Evolutionary conservation across 2,113 vertebrate species (phyloP), one percentile per base, ranked within the genome.

Genomic region (Peromyscus leucopus): DNA sequence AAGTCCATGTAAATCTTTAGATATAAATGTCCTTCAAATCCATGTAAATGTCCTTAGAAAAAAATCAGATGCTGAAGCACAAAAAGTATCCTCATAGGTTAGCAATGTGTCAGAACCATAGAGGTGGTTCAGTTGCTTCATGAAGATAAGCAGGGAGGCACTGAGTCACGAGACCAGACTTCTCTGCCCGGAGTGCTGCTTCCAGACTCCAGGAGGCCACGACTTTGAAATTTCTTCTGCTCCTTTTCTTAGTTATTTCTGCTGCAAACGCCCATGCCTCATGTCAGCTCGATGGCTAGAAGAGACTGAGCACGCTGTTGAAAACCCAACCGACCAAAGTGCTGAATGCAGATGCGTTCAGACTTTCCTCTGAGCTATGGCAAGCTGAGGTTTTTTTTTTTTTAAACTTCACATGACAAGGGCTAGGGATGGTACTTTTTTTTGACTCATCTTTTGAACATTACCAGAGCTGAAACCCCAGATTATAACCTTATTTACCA

Each of bases 401-500:
- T 84, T 84, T 28, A 10, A 96, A 97, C 26, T 10, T 96, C 86
- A 63, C 88, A 88, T 98, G 95, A 95, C 95, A 94, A 93, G 91
- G 85, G 46, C 97, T 98, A 98, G 98, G 95, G 51, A 97, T 91
- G 97, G 82, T 91, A 28, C 55, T 93, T 39, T 79, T 80, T 93
- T 94, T 97, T 97, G 96, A 97, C 95, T 98, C 94, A 96, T 97
- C 90, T 95, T 97, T 76, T 94, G 63, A 95, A 97, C 91, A 48
- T 93, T 91, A 96, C 86, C 90, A 96, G 92, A 97, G 59, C 78
- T 97, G n/a, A 80, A 95, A 84, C 51, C 96, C 97, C 94, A 98
- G 98, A 97, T 98, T 86, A 85, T 88, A 98, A 97, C 96, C 95
- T 98, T 89, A 87, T 91, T 97, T 46, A 96, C 95, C 96, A 96